Percentiles rank a stretch among this genome's conserved stretches.
Conservation (phyloP, 2,113 vertebrate genomes). For the Terrapene triunguis region DNA sequence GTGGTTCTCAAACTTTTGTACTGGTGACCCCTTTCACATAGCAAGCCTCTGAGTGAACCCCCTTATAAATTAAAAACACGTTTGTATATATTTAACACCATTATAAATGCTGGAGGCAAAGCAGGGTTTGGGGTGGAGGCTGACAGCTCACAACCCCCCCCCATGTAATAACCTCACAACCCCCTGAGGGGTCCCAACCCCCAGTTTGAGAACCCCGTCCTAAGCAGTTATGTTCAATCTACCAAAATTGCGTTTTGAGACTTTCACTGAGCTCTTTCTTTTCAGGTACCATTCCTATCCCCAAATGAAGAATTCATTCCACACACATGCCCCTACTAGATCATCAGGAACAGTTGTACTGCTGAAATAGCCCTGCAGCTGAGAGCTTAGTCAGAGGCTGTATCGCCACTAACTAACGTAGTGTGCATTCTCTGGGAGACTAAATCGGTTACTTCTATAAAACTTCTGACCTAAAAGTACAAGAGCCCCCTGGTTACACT, state of each 20-base stretch:
- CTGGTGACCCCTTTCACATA: too few relatives aligned
- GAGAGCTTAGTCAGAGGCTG: neutral
- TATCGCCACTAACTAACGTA: neutral
- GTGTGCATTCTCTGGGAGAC: neutral
- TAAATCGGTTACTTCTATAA: neutral
- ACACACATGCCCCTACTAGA: neutral
- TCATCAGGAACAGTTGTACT: neutral
- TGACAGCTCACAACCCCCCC: too few relatives aligned
- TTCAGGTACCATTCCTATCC: neutral
- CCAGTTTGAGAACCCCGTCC: too few relatives aligned
- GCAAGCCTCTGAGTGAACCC: too few relatives aligned
- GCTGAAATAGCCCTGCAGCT: neutral
- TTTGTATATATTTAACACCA: too few relatives aligned
- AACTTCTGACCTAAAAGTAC: constrained; percentile 43
- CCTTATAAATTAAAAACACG: too few relatives aligned
- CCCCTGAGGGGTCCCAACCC: too few relatives aligned
- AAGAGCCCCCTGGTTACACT: constrained; percentile 10
- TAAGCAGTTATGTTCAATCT: neutral
- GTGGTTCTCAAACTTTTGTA: too few relatives aligned
- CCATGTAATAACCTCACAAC: too few relatives aligned
- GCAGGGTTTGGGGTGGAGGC: too few relatives aligned
- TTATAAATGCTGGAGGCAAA: too few relatives aligned
- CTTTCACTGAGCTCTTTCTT: neutral
- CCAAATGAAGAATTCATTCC: neutral
- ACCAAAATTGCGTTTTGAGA: neutral